Evolutionary conservation across 2,888 invertebrate species (phyloP), one percentile per base, ranked within the genome.

Genomic region (Tetragonisca angustula): DNA sequence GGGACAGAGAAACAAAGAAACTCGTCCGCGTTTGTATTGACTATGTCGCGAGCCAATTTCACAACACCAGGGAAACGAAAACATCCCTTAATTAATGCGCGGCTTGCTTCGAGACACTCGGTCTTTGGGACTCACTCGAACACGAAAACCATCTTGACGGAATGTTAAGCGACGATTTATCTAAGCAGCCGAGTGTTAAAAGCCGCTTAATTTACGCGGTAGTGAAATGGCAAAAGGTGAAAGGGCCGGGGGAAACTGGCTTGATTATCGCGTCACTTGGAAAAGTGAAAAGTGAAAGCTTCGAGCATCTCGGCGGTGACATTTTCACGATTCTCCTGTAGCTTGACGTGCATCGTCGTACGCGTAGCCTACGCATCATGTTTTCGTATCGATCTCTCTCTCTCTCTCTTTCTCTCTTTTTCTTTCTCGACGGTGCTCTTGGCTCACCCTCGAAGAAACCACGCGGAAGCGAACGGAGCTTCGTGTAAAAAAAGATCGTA

Each of bases 201-300:
- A 70, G 80, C 59, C 77, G 68, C 54, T 85, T 87, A 83, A 85
- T 83, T 78, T 81, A 19, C 77, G 54, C 77, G 65, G 52, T 80
- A 27, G 27, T 27, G 27, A 27, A 27, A 27, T 27, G 27, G 27
- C 27, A 4, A 32, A 32, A 32, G 79, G 86, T 87, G 75, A 83
- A 77, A 85, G 65, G 76, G 70, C 76, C 73, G 75, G 56, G 24
- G 72, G 71, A 36, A 50, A 61, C 27, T 24, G 32, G 61, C 56
- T 73, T 74, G 78, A 78, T 83, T 65, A 74, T 56, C 27, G 15
- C 43, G 59, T 19, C 27, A 36, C 43, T 21, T 50, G 43, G 43
- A 43, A 43, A 43, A 43, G 9, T 43, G 72, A 74, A 85, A 81
- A 85, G 81, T 65, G 86, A 81, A 81, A 85, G 81, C 67, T 17